These are phyloP conservation scores for Callinectes sapidus DNA, from an alignment of 2,888 invertebrate species.

Conservation along the genomic window DNA sequence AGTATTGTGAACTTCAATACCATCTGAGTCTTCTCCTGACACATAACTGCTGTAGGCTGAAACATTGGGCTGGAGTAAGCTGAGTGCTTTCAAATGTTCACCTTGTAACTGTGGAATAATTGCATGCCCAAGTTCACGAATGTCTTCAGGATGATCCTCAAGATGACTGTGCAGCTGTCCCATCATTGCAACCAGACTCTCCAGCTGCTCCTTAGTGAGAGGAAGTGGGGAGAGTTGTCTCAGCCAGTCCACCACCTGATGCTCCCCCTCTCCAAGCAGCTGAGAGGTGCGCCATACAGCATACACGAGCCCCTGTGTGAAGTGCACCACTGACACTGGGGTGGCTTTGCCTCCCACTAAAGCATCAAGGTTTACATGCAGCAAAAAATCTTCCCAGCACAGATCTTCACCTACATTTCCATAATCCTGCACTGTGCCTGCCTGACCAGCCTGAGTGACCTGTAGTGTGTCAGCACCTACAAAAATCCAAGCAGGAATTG, in stretches of 20 bases:
- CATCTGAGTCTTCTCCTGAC: background rate
- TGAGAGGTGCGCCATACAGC: conserved; percentile 58
- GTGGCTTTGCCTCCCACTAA: conserved; percentile 52
- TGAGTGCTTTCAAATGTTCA: background rate
- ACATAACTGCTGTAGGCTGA: background rate
- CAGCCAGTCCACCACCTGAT: conserved; percentile 56
- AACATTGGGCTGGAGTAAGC: background rate
- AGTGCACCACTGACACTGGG: conserved; percentile 41
- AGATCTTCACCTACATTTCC: background rate
- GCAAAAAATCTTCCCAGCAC: conserved; percentile 58
- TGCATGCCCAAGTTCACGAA: conserved; percentile 35
- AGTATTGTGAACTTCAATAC: background rate
- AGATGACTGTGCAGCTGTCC: conserved; percentile 53
- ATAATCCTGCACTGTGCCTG: background rate
- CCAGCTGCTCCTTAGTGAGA: conserved; percentile 36
- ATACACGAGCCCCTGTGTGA: conserved; percentile 63
- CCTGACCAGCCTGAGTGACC: background rate
- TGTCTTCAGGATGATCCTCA: conserved; percentile 50
- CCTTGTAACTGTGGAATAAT: conserved; percentile 34
- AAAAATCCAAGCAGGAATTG: conserved; percentile 17
- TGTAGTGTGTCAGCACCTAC: background rate
- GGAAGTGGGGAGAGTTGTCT: conserved; percentile 60
- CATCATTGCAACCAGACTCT: conserved; percentile 42
- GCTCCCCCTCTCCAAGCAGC: conserved; percentile 44
- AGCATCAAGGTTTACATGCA: conserved; percentile 50